phyloP scores from a whole-genome alignment of 1,140 invertebrate genomes.

The Agrilus planipennis region DNA sequence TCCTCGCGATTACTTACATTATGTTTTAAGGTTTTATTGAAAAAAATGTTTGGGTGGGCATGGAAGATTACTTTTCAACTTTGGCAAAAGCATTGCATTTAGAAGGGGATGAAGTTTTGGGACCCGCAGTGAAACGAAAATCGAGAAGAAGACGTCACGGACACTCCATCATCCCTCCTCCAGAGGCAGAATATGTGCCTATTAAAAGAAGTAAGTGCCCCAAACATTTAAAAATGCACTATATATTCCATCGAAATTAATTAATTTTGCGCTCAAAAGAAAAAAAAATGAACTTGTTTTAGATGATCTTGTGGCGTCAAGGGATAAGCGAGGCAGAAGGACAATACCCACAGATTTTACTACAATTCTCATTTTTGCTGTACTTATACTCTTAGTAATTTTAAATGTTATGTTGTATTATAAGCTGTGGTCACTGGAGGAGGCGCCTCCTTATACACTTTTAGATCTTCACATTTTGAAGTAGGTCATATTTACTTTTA shows the following conservation, averaged over 20 bases:
- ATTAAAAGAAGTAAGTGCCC: background rate
- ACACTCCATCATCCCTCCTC: slow-evolving; percentile 16
- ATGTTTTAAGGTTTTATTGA: slow-evolving; percentile 64
- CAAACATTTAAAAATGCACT: too few species aligned
- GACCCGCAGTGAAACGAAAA: slow-evolving; percentile 46
- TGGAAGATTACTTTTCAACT: slow-evolving; percentile 67
- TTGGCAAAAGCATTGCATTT: slow-evolving; percentile 52
- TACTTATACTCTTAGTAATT: slow-evolving; percentile 52
- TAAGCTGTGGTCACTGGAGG: slow-evolving; percentile 61
- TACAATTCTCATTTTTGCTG: slow-evolving; percentile 42
- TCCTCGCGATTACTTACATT: too few species aligned
- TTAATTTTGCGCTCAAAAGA: too few species aligned
- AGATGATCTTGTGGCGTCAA: too few species aligned
- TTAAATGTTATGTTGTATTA: slow-evolving; percentile 71
- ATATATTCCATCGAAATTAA: too few species aligned
- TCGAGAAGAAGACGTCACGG: slow-evolving; percentile 39
- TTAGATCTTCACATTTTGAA: slow-evolving; percentile 46
- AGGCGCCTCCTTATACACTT: slow-evolving; percentile 38
- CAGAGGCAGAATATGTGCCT: slow-evolving; percentile 1
- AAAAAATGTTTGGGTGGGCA: slow-evolving; percentile 70
- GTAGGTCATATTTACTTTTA: too few species aligned
- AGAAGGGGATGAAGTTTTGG: slow-evolving; percentile 49
- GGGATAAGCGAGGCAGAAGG: too few species aligned
- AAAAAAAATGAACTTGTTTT: too few species aligned
- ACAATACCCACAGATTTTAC: slow-evolving; percentile 31